Evolutionary conservation across 92 coral and sea anemone species (phyloP), one percentile per base, ranked within the genome.

Genomic region (Epizoanthus fatuus): DNA sequence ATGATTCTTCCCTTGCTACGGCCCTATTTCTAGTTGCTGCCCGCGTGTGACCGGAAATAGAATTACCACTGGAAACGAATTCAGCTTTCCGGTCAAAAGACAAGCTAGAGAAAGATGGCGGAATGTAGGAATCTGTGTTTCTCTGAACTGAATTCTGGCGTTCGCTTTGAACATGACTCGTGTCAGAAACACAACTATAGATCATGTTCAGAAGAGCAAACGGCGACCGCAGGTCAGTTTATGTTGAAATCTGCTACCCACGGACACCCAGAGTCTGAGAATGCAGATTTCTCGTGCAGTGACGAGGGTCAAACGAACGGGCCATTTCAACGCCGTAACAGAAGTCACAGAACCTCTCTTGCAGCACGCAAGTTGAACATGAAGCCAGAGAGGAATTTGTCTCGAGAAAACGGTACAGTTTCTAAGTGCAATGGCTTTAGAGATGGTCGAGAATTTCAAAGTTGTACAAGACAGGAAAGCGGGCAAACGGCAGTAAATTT

Each of bases 311-410:
- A 77, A 60, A 11, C 57, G 3, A 42, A 39, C 57, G 82, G 82
- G 32, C 82, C 82, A 77, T 77, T 77, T 77, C 82, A 77, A 77
- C 82, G 82, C 69, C 82, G 82, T 8, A 59, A 62, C 67, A 44
- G 82, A 62, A 77, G 82, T 8, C 42, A 62, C 67, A 60, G 82
- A 62, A 77, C 70, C 13, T 59, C 57, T 20, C 82, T 77, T 19
- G 82, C 82, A 9, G 82, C 82, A 77, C 82, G 82, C 82, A 77
- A 77, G 51, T 62, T 77, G 29, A 77, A 77, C 53, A 59, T 77
- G 82, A 77, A 77, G 65, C 56, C 82, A 22, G 82, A 77, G 63
- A 77, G 58, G 29, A 77, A 0, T 60, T 44, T 32, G 2, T 19
- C 59, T 19, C 82, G 69, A 11, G 70, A 77, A 60, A 13, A 25